Evolutionary conservation across 2,888 invertebrate genomes (phyloP), one percentile per base, ranked within the genome.

Genomic region (Agrotis clavis): DNA sequence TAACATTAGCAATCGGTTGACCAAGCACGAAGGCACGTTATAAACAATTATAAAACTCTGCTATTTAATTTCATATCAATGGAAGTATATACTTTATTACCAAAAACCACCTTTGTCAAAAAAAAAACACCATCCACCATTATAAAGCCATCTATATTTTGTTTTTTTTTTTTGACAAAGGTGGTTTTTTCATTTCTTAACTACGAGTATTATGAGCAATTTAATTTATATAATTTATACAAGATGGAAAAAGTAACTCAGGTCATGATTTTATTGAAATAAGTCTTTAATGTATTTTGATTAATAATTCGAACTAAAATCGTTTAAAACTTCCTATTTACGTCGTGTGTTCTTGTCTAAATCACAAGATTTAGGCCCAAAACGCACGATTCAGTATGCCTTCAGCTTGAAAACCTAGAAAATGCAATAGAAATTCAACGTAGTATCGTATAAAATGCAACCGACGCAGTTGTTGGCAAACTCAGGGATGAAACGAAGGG

Each of bases 371-470:
- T 35, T 35, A 35, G 21, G 45, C 41, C 2, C 3, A 51, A n/a
- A 25, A 50, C 54, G 57, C 16, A 54, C n/a, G 18, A 61, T 66
- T 14, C 25, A 45, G 51, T 48, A 67, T 78, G 71, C 59, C 16
- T 62, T 64, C 60, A 48, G 64, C 25, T 54, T 54, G 47, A 67
- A 73, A 79, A 76, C 41, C 30, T 48, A 72, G 66, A 59, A 73
- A 75, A 70, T 74, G 71, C 77, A 79, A 73, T 68, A 71, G 67
- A 67, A 77, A 71, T 71, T 71, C 68, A 50, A 69, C 67, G 63
- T 65, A 47, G 82, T 87, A 82, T 84, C 88, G 82, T 88, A 91
- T 90, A 92, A 93, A 93, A 94, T 93, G 94, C 93, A 93, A 87
- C 89, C 79, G 88, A 87, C 90, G 89, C 91, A 90, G 88, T 90